Base-by-base conservation (phyloP, 1,140 invertebrate species). In the Pogonus chalceus region DNA sequence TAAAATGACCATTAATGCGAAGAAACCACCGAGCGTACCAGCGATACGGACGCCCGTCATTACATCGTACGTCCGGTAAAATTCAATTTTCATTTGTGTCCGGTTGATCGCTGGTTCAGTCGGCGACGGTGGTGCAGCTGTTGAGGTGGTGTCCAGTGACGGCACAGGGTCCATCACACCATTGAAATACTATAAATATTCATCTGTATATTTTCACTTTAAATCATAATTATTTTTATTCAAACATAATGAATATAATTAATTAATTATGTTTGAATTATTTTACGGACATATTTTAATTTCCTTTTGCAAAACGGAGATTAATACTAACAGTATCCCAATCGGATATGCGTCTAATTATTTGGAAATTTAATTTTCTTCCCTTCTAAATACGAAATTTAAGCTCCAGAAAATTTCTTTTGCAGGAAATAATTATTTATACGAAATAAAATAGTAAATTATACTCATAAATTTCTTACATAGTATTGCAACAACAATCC, bases 11-110 rank as follows among this genome's bases (percentile, higher is more conserved):
- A 92, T 91, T 57, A 92, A 72, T 26, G 85, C 81, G 72, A 92
- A 93, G 68, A 93, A 90, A 56, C 87, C 87, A 60, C 88, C 88
- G 23, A 93, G 76, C 2, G 90, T 91, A 56, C 87, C 87, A 48
- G 90, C 90, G 67, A 92, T 93, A 37, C 90, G 79, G 53, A 88
- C 80, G 50, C 90, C 90, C 54, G 89, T 92, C 88, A 91, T 91
- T 60, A 88, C 85, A 74, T 92, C 90, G 70, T 93, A 93, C 26
- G 88, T 90, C 58, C 84, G 84, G 74, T 89, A 93, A 72, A 89
- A 90, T 69, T 90, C 85, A 57, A 84, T 77, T 58, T 79, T 9
- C 14, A 31, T 4, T 43, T 43, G 9, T 18, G 7, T 16, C 9
- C 3, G 9, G 26, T 20, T 35, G 1, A 31, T 31, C 2, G 23